Evolutionary conservation across 37 sponge, comb jelly and placozoan genomes (phyloP).

Genomic region (Axinella damicornis): DNA sequence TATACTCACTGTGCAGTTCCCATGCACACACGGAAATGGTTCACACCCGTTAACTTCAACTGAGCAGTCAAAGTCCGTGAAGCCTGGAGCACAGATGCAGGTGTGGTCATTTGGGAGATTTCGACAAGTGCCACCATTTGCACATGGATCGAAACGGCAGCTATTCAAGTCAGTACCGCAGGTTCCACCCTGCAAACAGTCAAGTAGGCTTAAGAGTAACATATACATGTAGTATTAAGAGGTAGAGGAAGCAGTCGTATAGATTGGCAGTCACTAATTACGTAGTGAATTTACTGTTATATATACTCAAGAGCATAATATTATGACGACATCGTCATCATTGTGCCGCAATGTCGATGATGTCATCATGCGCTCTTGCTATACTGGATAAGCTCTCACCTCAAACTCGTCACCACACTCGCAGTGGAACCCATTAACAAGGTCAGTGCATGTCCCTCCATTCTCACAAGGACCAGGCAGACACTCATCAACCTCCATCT

Average conservation of each 20-base stretch:
- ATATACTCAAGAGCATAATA: too few relatives aligned
- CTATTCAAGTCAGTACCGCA: neutral
- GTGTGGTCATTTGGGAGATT: neutral
- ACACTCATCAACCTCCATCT: too few relatives aligned
- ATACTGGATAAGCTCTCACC: too few relatives aligned
- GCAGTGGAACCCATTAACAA: conserved; percentile 26
- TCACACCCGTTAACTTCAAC: neutral
- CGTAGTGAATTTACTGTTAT: too few relatives aligned
- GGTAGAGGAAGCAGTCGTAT: too few relatives aligned
- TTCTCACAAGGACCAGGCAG: neutral
- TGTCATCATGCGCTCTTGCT: too few relatives aligned
- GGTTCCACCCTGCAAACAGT: neutral
- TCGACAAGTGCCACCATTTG: conserved; percentile 5
- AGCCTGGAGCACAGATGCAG: conserved; percentile 10
- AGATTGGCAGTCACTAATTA: too few relatives aligned
- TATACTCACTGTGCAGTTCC: conserved; percentile 4
- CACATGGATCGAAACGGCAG: neutral
- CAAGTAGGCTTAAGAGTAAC: too few relatives aligned
- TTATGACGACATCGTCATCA: too few relatives aligned
- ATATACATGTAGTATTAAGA: too few relatives aligned
- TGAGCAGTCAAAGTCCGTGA: conserved; percentile 5
- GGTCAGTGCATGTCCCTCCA: too few relatives aligned
- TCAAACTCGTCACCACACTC: conserved; percentile 58
- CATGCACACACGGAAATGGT: neutral
- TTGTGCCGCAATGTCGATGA: too few relatives aligned